These are phyloP conservation scores for Pterostichus madidus DNA, from an alignment of 2,888 invertebrate genomes.

Conservation along the genomic window DNA sequence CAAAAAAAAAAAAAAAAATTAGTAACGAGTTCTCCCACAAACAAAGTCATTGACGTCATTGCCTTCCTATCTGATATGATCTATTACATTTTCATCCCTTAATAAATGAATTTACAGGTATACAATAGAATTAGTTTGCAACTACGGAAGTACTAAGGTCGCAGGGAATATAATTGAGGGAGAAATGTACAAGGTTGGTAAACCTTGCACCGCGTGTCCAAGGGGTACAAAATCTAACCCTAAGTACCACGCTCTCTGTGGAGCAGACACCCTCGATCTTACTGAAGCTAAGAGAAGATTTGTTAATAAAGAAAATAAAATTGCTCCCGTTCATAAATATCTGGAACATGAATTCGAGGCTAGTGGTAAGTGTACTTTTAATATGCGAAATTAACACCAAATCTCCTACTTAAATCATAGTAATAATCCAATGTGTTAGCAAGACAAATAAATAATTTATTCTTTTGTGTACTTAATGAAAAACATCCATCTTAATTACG, in stretches of 20 bases:
- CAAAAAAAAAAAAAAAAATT: too few species aligned
- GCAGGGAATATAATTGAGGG: constrained; percentile 41
- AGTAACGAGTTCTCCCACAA: too few species aligned
- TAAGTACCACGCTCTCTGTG: constrained; percentile 72
- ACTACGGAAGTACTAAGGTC: constrained; percentile 54
- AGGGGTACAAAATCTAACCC: background rate
- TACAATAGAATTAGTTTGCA: constrained; percentile 44
- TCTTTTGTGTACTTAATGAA: too few species aligned
- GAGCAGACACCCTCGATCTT: constrained; percentile 63
- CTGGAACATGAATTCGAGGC: background rate
- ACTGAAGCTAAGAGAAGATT: background rate
- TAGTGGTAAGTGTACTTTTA: too few species aligned
- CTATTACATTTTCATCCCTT: too few species aligned
- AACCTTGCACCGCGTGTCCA: constrained; percentile 40
- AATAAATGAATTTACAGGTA: constrained; percentile 36
- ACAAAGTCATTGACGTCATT: too few species aligned
- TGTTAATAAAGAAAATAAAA: background rate
- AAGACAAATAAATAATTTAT: too few species aligned
- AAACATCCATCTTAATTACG: too few species aligned
- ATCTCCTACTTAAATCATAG: too few species aligned
- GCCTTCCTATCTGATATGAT: too few species aligned
- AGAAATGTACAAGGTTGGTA: constrained; percentile 52
- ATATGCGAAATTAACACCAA: too few species aligned
- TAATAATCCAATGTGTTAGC: too few species aligned
- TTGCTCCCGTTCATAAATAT: background rate